phyloP scores from a whole-genome alignment of 2,797 vertebrate species.

The Carcharodon carcharias region DNA sequence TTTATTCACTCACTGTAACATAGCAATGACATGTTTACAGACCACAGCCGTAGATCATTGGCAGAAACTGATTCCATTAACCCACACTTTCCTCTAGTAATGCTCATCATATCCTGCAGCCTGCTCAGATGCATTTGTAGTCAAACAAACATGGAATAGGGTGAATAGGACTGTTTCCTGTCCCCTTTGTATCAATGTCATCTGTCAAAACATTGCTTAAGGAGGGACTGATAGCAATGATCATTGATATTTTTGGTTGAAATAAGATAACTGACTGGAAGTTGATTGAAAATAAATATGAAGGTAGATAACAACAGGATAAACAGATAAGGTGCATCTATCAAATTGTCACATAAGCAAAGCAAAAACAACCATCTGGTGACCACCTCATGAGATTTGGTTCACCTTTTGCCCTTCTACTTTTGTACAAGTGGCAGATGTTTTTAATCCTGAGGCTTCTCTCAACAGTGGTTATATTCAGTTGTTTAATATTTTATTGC shows the following conservation, averaged over 20 bases:
- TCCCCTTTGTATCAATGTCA: background rate
- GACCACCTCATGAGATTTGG: background rate
- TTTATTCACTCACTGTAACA: slow-evolving; percentile 1
- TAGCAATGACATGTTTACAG: background rate
- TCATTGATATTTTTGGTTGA: slow-evolving; percentile 12
- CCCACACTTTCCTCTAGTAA: background rate
- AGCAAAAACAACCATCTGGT: background rate
- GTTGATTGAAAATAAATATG: slow-evolving; percentile 30
- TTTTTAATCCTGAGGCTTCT: background rate
- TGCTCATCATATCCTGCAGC: background rate
- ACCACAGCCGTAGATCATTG: background rate
- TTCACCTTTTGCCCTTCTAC: slow-evolving; percentile 1
- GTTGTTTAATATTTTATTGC: background rate
- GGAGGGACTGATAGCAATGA: background rate
- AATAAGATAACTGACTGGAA: slow-evolving; percentile 30
- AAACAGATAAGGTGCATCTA: slow-evolving; percentile 14
- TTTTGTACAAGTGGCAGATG: background rate
- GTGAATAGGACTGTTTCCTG: background rate
- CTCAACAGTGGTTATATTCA: background rate
- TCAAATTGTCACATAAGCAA: slow-evolving; percentile 8
- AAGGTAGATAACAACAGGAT: background rate
- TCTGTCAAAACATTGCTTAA: slow-evolving; percentile 1
- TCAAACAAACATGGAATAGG: background rate
- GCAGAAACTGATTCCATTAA: background rate
- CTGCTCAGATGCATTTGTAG: background rate